Conservation (phyloP, 1,140 invertebrate genomes). For the Ooceraea biroi region DNA sequence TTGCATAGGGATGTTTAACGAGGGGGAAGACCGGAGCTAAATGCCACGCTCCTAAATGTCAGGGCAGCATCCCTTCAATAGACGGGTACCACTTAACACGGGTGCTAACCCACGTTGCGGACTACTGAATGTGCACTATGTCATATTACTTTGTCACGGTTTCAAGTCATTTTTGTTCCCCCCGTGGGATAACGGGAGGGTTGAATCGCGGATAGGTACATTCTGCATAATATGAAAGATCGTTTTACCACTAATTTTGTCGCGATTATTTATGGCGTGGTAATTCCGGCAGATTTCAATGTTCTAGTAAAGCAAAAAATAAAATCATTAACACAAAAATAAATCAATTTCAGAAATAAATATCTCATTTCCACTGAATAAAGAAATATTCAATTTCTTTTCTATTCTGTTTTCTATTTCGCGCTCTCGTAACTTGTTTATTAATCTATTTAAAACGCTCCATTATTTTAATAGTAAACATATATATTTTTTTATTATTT, state of each 20-base stretch:
- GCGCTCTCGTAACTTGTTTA: too few relatives aligned
- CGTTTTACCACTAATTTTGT: too few relatives aligned
- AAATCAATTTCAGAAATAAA: too few relatives aligned
- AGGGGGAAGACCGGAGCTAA: slow-evolving; percentile 75
- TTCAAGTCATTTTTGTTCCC: slow-evolving; percentile 45
- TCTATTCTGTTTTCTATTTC: too few relatives aligned
- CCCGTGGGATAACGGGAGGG: slow-evolving; percentile 42
- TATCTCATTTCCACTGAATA: too few relatives aligned
- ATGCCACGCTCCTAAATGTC: slow-evolving; percentile 83
- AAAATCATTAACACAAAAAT: too few relatives aligned
- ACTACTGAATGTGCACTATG: slow-evolving; percentile 44
- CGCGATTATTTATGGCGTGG: too few relatives aligned
- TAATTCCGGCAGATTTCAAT: too few relatives aligned
- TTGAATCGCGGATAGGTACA: slow-evolving; percentile 9
- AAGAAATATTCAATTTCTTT: too few relatives aligned
- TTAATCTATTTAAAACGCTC: too few relatives aligned
- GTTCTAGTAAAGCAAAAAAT: too few relatives aligned
- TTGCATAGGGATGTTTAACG: slow-evolving; percentile 80
- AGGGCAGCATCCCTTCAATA: slow-evolving; percentile 82
- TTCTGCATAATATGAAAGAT: background rate
- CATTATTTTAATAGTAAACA: background rate
- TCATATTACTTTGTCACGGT: slow-evolving; percentile 69
- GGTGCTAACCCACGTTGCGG: slow-evolving; percentile 57
- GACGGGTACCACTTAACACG: slow-evolving; percentile 68
- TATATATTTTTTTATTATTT: slow-evolving; percentile 2